Percentiles rank a stretch among this genome's conserved stretches.
These are phyloP conservation scores for Leptopilina drosophilae DNA, from an alignment of 2,888 invertebrate genomes.

Conservation along the genomic window DNA sequence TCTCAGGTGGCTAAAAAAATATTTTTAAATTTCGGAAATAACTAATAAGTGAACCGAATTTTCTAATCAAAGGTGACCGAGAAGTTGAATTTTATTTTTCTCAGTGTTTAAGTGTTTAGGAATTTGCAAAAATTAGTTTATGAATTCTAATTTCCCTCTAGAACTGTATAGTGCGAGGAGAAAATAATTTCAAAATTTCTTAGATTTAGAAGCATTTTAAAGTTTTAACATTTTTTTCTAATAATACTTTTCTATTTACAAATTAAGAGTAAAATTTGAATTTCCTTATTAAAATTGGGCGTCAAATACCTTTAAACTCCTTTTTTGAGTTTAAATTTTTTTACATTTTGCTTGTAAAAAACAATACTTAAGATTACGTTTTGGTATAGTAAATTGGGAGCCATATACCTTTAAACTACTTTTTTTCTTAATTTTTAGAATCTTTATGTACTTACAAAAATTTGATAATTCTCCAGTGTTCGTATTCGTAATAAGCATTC, in stretches of 20 bases:
- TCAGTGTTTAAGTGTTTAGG: not conserved
- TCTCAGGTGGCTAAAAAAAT: constrained; percentile 15
- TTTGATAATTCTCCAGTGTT: too few relatives aligned
- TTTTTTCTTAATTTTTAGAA: not conserved
- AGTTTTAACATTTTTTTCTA: not conserved
- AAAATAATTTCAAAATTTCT: too few relatives aligned
- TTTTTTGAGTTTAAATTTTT: not conserved
- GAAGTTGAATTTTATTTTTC: not conserved
- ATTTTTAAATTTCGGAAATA: constrained; percentile 14
- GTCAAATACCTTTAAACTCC: not conserved
- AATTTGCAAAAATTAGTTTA: too few relatives aligned
- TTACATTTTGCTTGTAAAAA: too few relatives aligned
- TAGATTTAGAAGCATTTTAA: too few relatives aligned
- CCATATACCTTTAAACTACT: not conserved
- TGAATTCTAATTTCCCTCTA: too few relatives aligned
- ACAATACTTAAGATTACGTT: not conserved
- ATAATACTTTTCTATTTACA: not conserved
- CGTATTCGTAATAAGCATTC: too few relatives aligned
- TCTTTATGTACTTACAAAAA: too few relatives aligned
- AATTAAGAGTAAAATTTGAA: too few relatives aligned
- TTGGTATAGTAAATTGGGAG: not conserved
- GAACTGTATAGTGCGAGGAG: too few relatives aligned
- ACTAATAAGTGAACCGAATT: not conserved
- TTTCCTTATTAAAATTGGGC: too few relatives aligned
- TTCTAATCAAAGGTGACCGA: not conserved